These are phyloP conservation scores for Thomomys bottae DNA, from an alignment of 2,113 vertebrate genomes.

Conservation along the genomic window DNA sequence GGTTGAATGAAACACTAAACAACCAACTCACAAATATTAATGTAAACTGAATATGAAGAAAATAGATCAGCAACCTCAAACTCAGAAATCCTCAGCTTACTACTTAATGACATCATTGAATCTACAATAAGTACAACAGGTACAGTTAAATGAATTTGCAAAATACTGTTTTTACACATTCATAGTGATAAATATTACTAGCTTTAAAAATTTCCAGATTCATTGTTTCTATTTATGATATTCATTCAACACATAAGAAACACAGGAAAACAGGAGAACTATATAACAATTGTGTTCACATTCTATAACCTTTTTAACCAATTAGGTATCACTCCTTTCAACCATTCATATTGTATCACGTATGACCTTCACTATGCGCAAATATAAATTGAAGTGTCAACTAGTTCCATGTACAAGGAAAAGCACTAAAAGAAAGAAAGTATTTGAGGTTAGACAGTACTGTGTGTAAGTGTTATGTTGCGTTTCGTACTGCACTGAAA, in stretches of 20 bases:
- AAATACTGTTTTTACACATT: constrained; percentile 71
- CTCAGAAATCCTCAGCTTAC: constrained; percentile 59
- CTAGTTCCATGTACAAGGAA: constrained; percentile 70
- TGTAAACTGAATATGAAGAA: constrained; percentile 69
- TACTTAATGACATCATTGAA: constrained; percentile 67
- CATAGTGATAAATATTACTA: constrained; percentile 70
- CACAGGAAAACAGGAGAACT: constrained; percentile 78
- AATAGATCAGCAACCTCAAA: constrained; percentile 58
- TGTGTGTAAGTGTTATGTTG: constrained; percentile 75
- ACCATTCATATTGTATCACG: constrained; percentile 78
- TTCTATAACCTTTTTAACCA: constrained; percentile 73
- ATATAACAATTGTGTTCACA: constrained; percentile 76
- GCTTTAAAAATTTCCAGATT: constrained; percentile 66
- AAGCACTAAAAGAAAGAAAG: constrained; percentile 75
- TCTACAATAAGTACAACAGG: constrained; percentile 73
- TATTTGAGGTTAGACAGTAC: constrained; percentile 80
- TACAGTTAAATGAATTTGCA: constrained; percentile 72
- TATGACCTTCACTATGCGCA: constrained; percentile 74
- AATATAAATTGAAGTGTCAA: constrained; percentile 70
- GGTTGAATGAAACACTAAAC: constrained; percentile 73
- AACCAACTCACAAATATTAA: constrained; percentile 69
- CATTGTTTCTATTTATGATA: constrained; percentile 76
- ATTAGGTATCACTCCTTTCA: constrained; percentile 70
- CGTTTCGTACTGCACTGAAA: constrained; percentile 79
- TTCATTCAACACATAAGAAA: constrained; percentile 80